Base-by-base conservation (phyloP, 2,797 vertebrate genomes). In the Hafferia zeledoni region DNA sequence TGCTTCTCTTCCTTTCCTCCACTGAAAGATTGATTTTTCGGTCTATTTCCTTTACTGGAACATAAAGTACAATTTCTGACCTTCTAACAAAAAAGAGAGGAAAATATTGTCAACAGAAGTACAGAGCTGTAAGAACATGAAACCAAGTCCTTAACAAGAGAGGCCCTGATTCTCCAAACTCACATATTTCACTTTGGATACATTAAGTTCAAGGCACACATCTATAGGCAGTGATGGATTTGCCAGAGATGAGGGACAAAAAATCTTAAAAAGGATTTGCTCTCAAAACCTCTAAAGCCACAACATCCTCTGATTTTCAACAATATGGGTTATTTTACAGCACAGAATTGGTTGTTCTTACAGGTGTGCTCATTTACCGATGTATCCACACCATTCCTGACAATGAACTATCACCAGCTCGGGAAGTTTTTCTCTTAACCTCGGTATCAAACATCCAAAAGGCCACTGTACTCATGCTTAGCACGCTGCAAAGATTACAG, bases 51-150 rank as follows among this genome's bases (percentile, higher is more conserved):
- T 82, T 61, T 33, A 82, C n/a, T 52, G 31, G 59, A 92, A 89
- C 28, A 76, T 20, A 72, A 89, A 90, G 82, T n/a, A 84, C 33
- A 33, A 67, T 70, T 92, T 89, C 55, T 87, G 60, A 92, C 84
- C 82, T 92, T 85, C 71, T 64, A 77, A 75, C 31, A 77, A 35
- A 89, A 61, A 55, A 41, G 25, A 68, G 27, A 68, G 60, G 17
- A 90, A 88, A 79, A 52, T 24, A 52, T 1, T 61, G 31, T 70
- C 84, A 87, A 64, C 47, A 52, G 63, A 86, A 76, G 31, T 46
- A 53, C 9, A 53, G 59, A 5, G 39, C 55, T 15, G 0, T 39
- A 49, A 77, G 82, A 83, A 79, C 23, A 43, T 2, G n/a, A 61
- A 83, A 75, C 69, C 60, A 57, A 64, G 50, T 64, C 59, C 56